Conservation (phyloP, 2,113 vertebrate genomes). For the Illadopsis cleaveri region DNA sequence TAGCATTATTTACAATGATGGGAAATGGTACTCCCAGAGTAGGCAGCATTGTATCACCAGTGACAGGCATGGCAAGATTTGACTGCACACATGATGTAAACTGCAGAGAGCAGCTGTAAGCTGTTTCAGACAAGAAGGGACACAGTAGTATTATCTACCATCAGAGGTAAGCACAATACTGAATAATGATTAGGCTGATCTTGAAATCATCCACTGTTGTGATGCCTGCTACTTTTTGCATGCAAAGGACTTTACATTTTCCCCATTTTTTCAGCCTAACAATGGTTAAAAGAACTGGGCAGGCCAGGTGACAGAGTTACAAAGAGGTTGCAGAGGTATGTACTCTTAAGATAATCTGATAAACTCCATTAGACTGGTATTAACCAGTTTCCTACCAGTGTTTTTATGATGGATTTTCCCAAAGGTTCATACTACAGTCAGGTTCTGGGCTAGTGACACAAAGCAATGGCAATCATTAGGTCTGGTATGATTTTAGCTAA, state of each 20-base stretch:
- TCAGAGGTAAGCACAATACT: neutral
- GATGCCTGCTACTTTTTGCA: neutral
- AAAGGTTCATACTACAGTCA: neutral
- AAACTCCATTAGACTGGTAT: neutral
- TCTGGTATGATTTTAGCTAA: neutral
- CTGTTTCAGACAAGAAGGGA: neutral
- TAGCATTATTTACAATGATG: neutral
- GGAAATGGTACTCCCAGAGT: neutral
- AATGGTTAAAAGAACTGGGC: neutral
- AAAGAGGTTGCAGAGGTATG: neutral
- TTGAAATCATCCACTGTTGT: neutral
- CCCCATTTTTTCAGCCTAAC: neutral
- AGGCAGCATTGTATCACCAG: neutral
- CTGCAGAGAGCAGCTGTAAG: neutral
- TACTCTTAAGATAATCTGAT: neutral
- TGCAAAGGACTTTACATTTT: neutral
- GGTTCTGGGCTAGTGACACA: neutral
- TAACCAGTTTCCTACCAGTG: neutral
- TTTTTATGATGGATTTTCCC: neutral
- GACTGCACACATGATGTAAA: neutral
- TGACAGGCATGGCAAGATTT: neutral
- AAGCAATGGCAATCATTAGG: neutral
- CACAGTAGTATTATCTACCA: neutral
- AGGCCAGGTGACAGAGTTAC: neutral
- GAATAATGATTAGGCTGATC: neutral